Percentiles rank a stretch among this genome's conserved stretches.
Conservation (phyloP, 2,113 vertebrate genomes). For the Cryptoleucopteryx plumbea region DNA sequence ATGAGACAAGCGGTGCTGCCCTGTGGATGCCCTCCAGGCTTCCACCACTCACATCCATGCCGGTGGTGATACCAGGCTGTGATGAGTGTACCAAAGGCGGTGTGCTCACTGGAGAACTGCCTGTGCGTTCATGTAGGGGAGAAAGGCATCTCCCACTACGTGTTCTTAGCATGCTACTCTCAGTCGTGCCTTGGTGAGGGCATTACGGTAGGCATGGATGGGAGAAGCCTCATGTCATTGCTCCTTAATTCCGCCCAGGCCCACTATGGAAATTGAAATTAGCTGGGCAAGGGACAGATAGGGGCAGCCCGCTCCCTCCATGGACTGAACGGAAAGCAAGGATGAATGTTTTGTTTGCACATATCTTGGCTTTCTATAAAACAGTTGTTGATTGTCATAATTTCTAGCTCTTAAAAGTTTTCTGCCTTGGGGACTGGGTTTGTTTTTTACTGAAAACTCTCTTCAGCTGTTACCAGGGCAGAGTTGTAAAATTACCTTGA, state of each 20-base stretch:
- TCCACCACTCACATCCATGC: background rate
- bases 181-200: background rate
- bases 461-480: background rate
- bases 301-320: fast-evolving
- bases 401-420: background rate
- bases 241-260: background rate
- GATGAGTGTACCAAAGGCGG: background rate
- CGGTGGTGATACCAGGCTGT: background rate
- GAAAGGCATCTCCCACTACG: background rate
- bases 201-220: background rate
- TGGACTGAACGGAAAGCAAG: background rate
- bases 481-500: background rate
- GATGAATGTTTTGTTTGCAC: background rate
- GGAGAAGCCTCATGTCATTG: background rate
- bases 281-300: background rate
- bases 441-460: background rate
- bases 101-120: background rate
- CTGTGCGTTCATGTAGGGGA: background rate
- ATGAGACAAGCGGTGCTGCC: background rate
- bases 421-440: background rate
- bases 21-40: background rate
- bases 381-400: background rate
- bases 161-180: background rate
- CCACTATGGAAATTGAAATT: background rate
- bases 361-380: background rate